phyloP scores from a whole-genome alignment of 2,888 invertebrate species.

The Bellardia pandia region DNA sequence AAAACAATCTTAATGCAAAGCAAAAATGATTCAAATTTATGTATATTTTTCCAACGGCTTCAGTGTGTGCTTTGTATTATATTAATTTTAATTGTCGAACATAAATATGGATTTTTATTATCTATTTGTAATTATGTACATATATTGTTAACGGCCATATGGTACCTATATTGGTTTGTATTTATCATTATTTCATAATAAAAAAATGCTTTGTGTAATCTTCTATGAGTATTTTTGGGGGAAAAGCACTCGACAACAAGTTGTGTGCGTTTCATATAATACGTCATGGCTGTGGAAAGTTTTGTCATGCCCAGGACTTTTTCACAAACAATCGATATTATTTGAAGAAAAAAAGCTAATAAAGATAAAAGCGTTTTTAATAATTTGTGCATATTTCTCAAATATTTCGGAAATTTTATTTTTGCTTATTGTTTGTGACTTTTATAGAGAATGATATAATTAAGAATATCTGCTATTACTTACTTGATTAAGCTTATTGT shows the following conservation, averaged over 20 bases:
- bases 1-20: too few species aligned
- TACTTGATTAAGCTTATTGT: too few species aligned
- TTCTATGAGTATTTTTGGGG: not conserved
- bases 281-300: not conserved
- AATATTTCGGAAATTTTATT: too few species aligned
- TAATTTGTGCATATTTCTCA: too few species aligned
- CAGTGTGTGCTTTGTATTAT: not conserved
- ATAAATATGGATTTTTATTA: not conserved
- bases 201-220: constrained; percentile 15
- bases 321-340: not conserved
- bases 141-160: constrained; percentile 28
- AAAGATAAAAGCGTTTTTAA: too few species aligned
- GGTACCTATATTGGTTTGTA: constrained; percentile 1
- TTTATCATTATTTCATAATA: constrained; percentile 17
- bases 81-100: not conserved
- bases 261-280: not conserved
- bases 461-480: too few species aligned
- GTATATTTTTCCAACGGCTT: too few species aligned
- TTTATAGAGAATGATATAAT: too few species aligned
- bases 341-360: too few species aligned
- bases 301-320: not conserved
- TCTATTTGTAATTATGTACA: constrained; percentile 1
- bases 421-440: too few species aligned
- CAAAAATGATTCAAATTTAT: too few species aligned
- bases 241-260: not conserved